Evolutionary conservation across 2,797 vertebrate genomes (phyloP).

Genomic region (Spondyliosoma cantharus): DNA sequence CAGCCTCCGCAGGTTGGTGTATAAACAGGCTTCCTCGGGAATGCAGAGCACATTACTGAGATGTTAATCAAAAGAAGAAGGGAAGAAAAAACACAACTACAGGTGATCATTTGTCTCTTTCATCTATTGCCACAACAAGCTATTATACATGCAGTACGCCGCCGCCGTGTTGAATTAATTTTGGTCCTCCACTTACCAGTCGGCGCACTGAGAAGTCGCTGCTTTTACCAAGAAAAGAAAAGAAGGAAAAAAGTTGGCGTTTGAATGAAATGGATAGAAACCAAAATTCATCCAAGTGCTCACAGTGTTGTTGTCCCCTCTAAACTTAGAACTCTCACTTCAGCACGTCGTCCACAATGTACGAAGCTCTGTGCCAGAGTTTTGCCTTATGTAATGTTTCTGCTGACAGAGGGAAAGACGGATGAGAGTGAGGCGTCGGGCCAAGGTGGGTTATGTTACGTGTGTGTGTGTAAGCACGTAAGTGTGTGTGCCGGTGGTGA

Average conservation of each 20-base stretch:
- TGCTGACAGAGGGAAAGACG: conserved; percentile 67
- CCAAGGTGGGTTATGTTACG: conserved; percentile 48
- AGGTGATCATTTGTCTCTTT: conserved; percentile 37
- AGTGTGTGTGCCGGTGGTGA: conserved; percentile 26
- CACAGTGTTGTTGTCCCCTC: not conserved
- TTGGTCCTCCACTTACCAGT: conserved; percentile 7
- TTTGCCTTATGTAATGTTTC: conserved; percentile 57
- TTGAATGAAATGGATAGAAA: not conserved
- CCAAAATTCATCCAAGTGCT: not conserved
- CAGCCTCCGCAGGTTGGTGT: conserved; percentile 37
- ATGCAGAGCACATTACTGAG: conserved; percentile 34
- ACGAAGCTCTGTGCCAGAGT: conserved; percentile 30
- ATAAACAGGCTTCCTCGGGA: conserved; percentile 35
- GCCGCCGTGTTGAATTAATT: conserved; percentile 1
- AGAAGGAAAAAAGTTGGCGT: not conserved
- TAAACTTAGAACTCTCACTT: conserved; percentile 4
- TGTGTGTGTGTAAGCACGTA: conserved; percentile 26
- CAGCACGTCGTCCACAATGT: conserved; percentile 7
- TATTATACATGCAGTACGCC: conserved; percentile 18
- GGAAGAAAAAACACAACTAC: not conserved
- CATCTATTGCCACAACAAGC: conserved; percentile 23
- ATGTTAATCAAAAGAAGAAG: conserved; percentile 40
- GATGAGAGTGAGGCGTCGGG: conserved; percentile 56
- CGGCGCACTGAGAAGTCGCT: not conserved
- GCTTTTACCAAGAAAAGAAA: not conserved